Percentiles rank a stretch among this genome's conserved stretches.
These are phyloP conservation scores for Ormia ochracea DNA, from an alignment of 2,888 invertebrate species.

Conservation along the genomic window DNA sequence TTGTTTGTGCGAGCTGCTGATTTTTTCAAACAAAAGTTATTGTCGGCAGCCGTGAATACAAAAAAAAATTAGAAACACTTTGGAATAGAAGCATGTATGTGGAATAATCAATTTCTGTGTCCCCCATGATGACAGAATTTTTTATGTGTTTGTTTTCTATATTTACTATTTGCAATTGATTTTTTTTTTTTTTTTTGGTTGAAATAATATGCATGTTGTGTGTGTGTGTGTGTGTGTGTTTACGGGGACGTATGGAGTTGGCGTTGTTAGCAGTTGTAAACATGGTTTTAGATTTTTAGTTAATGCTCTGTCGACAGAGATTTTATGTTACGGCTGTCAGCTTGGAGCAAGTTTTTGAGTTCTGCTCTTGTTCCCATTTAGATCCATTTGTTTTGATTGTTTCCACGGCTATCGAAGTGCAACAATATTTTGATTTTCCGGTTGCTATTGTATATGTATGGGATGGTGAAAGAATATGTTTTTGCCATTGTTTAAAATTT, in stretches of 20 bases:
- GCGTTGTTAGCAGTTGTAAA: slow-evolving; percentile 8
- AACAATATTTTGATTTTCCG: not conserved
- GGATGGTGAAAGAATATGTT: too few species aligned
- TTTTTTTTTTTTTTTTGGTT: not conserved
- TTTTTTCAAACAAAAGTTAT: not conserved
- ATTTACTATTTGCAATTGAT: not conserved
- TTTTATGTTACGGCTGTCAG: slow-evolving; percentile 22
- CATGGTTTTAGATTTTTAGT: slow-evolving; percentile 28
- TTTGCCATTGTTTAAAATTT: too few species aligned
- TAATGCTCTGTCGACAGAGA: slow-evolving; percentile 38
- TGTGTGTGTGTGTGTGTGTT: not conserved
- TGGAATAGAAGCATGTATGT: not conserved
- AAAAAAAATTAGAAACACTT: not conserved
- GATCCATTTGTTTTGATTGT: slow-evolving; percentile 40
- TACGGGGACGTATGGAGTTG: too few species aligned
- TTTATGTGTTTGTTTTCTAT: not conserved
- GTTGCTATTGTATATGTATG: not conserved
- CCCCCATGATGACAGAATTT: slow-evolving; percentile 8
- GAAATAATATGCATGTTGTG: not conserved
- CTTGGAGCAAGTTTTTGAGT: not conserved
- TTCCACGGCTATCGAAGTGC: slow-evolving; percentile 7
- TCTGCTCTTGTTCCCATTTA: slow-evolving; percentile 1
- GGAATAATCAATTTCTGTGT: slow-evolving; percentile 28
- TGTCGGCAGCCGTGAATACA: slow-evolving; percentile 1
- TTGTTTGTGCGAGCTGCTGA: not conserved